A percentile compares a stretch with the other conserved stretches of the same genome.
Evolutionary conservation across 2,113 vertebrate species (phyloP).

Genomic region (Syrmaticus mikado): DNA sequence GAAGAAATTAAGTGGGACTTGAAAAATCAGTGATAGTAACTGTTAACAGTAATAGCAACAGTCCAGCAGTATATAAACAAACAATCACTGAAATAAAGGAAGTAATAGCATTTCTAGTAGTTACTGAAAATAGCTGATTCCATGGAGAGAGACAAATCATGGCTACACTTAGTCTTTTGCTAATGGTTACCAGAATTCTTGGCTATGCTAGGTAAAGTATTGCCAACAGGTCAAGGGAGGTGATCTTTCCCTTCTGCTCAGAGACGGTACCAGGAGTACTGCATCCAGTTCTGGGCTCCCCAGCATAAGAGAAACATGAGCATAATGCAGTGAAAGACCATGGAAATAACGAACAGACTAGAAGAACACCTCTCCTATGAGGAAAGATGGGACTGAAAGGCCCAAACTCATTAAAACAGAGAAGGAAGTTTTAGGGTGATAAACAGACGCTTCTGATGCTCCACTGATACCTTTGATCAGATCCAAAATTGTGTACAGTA

Average conservation of each 20-base stretch:
- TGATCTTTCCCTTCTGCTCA: not conserved
- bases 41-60: not conserved
- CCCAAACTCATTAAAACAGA: not conserved
- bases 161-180: not conserved
- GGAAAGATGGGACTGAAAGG: not conserved
- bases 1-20: not conserved
- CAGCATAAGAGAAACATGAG: not conserved
- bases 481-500: not conserved
- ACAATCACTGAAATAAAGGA: not conserved
- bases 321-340: not conserved
- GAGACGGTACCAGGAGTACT: not conserved
- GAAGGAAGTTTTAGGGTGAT: not conserved
- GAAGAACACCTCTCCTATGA: not conserved
- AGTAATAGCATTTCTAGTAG: not conserved
- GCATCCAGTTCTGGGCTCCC: not conserved
- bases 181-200: not conserved
- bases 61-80: accelerated
- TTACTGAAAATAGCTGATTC: not conserved
- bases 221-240: not conserved
- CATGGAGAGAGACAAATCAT: not conserved
- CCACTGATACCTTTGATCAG: not conserved
- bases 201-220: not conserved
- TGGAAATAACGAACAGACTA: not conserved
- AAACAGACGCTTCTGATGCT: not conserved
- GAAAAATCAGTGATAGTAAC: not conserved